Conservation (phyloP, 2,888 invertebrate genomes). For the Ceramica pisi region DNA sequence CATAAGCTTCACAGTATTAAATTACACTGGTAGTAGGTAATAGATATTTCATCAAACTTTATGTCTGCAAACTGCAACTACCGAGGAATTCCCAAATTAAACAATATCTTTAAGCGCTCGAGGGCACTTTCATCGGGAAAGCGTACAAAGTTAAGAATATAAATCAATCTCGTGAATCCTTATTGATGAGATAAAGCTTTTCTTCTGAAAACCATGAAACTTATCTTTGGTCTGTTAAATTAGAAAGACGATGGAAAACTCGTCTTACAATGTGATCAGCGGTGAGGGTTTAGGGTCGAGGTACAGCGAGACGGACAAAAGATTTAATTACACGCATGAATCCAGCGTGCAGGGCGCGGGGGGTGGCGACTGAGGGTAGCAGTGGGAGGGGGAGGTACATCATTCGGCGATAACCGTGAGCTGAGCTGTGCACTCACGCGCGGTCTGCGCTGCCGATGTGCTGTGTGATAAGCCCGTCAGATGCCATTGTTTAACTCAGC, state of each 20-base stretch:
- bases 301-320: constrained; percentile 84
- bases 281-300: constrained; percentile 76
- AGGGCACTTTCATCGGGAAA: constrained; percentile 34
- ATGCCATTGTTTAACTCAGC: constrained; percentile 78
- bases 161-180: constrained; percentile 80
- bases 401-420: constrained; percentile 79
- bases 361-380: constrained; percentile 59
- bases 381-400: constrained; percentile 70
- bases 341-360: constrained; percentile 82
- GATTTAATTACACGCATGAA: constrained; percentile 91
- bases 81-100: constrained; percentile 39
- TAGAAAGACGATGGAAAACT: constrained; percentile 80
- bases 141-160: constrained; percentile 64
- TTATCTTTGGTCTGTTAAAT: constrained; percentile 79
- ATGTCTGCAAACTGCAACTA: constrained; percentile 38
- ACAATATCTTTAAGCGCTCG: constrained; percentile 32
- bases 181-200: constrained; percentile 79
- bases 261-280: constrained; percentile 81
- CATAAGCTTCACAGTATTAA: constrained; percentile 4
- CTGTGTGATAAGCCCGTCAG: constrained; percentile 76
- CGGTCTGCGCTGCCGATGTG: constrained; percentile 76
- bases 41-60: constrained; percentile 25
- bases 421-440: constrained; percentile 82
- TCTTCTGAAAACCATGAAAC: constrained; percentile 69
- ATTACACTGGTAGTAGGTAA: constrained; percentile 21